Conservation (phyloP, 2,888 invertebrate genomes). For the Lycia hirtaria region DNA sequence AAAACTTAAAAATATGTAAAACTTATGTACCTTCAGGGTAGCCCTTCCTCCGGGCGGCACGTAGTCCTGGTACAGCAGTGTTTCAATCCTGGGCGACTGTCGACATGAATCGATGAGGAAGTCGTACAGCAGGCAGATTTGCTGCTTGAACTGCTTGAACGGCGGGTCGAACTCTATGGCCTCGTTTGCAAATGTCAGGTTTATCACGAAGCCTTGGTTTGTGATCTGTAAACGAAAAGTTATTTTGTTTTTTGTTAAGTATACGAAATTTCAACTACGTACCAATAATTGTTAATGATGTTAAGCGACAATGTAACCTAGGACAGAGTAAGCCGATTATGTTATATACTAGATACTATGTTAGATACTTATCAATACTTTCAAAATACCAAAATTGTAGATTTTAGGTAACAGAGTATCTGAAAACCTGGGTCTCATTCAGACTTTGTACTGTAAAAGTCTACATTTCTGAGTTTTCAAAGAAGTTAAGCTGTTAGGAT, state of each 20-base stretch:
- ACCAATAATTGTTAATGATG: no score
- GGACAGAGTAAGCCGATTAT: no score
- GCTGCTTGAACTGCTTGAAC: slow-evolving; percentile 90
- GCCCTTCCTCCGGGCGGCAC: slow-evolving; percentile 45
- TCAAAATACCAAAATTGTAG: no score
- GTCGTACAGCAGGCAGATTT: slow-evolving; percentile 89
- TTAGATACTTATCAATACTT: no score
- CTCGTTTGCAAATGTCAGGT: slow-evolving; percentile 85
- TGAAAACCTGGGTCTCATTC: no score
- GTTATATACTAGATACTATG: no score
- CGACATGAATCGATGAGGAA: slow-evolving; percentile 90
- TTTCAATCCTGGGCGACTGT: slow-evolving; percentile 92
- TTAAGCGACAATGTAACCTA: no score
- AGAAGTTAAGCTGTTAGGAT: no score
- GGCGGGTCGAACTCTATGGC: slow-evolving; percentile 90
- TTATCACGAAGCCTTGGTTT: slow-evolving; percentile 89
- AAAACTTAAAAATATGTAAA: no score
- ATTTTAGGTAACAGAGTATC: no score
- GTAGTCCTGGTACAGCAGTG: slow-evolving; percentile 89
- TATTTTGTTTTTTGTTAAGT: background rate
- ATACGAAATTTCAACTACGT: background rate
- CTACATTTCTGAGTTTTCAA: no score
- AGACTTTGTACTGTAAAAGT: no score
- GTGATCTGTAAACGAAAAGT: slow-evolving; percentile 74
- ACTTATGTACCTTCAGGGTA: slow-evolving; percentile 68